Percentiles rank a stretch among this genome's conserved stretches.
phyloP scores from a whole-genome alignment of 2,888 invertebrate species.

The Conistra vaccinii region DNA sequence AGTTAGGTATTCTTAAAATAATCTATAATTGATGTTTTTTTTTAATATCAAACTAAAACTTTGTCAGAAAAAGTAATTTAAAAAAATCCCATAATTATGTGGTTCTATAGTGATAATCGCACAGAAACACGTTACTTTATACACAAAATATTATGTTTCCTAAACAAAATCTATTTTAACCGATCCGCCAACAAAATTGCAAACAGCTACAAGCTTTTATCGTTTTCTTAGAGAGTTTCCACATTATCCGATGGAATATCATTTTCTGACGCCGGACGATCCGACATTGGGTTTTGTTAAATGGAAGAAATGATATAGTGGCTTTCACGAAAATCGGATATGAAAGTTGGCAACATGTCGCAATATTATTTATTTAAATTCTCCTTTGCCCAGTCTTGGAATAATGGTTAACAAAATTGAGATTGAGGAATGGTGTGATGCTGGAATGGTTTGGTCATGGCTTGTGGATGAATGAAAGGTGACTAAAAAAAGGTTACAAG shows the following conservation, averaged over 20 bases:
- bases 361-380: neutral
- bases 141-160: neutral
- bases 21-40: neutral
- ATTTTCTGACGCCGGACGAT: slow-evolving; percentile 3
- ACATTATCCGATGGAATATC: slow-evolving; percentile 15
- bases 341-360: neutral
- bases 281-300: neutral
- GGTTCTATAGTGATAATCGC: neutral
- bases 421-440: neutral
- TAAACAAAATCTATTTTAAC: slow-evolving; percentile 32
- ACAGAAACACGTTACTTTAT: too few species aligned
- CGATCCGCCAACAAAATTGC: slow-evolving; percentile 40
- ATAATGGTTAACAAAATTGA: neutral
- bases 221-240: slow-evolving; percentile 31
- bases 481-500: neutral
- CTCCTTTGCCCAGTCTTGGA: neutral
- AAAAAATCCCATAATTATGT: neutral
- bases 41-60: neutral
- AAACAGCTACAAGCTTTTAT: slow-evolving; percentile 31
- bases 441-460: neutral
- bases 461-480: neutral
- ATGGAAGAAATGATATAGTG: neutral
- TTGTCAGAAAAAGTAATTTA: neutral
- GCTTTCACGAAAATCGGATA: neutral
- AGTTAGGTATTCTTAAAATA: too few species aligned